Conservation (phyloP, 2,888 invertebrate species). For the Tenthredo mesomela region DNA sequence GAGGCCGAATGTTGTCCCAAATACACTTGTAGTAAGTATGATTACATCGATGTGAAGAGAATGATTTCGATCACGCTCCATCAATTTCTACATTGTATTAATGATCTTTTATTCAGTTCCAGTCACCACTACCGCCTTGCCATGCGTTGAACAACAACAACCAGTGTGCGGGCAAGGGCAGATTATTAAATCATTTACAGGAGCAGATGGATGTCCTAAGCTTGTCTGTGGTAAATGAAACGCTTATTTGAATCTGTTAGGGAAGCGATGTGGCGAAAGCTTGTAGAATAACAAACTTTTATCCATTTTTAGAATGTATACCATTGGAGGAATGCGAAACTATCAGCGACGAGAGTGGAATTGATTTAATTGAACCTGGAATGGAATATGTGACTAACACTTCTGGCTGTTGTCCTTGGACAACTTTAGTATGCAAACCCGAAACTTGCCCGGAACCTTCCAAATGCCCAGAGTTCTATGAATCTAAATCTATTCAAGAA, state of each 20-base stretch:
- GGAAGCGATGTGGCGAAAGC: background rate
- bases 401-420: conserved; percentile 87
- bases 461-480: conserved; percentile 82
- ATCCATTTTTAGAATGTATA: conserved; percentile 83
- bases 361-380: conserved; percentile 81
- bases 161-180: conserved; percentile 87
- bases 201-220: conserved; percentile 84
- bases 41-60: background rate
- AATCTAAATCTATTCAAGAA: conserved; percentile 71
- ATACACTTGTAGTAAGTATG: conserved; percentile 82
- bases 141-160: conserved; percentile 84
- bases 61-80: background rate
- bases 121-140: conserved; percentile 79
- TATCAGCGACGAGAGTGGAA: conserved; percentile 67
- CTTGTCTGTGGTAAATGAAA: conserved; percentile 85
- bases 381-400: conserved; percentile 81
- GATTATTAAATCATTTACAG: conserved; percentile 84
- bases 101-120: conserved; percentile 60
- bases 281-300: conserved; percentile 17
- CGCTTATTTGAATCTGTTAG: conserved; percentile 42
- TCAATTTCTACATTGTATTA: background rate
- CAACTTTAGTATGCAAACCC: conserved; percentile 81
- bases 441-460: conserved; percentile 83
- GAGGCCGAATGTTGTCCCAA: conserved; percentile 86
- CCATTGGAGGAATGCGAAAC: conserved; percentile 85